A percentile compares a stretch with the other conserved stretches of the same genome.
These are phyloP conservation scores for Graptemys geographica DNA, from an alignment of 2,797 vertebrate genomes.

Conservation along the genomic window DNA sequence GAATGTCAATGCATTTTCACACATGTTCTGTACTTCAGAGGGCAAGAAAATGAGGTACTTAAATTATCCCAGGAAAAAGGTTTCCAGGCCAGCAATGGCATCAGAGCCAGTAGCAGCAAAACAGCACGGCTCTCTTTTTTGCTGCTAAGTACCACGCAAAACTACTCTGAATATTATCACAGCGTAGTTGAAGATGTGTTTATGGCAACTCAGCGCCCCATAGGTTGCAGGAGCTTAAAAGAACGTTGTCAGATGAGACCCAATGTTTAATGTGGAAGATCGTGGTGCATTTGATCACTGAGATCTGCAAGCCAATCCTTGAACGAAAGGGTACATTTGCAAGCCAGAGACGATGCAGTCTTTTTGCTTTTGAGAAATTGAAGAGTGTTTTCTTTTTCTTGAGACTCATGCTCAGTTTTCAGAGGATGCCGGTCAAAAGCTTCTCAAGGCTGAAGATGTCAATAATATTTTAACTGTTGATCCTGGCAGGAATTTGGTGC, in stretches of 20 bases:
- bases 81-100: background rate
- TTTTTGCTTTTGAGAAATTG: background rate
- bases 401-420: background rate
- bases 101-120: background rate
- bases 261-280: background rate
- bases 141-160: background rate
- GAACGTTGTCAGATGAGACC: background rate
- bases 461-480: background rate
- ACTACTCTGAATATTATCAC: background rate
- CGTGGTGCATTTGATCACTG: background rate
- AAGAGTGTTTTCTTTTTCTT: background rate
- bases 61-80: background rate
- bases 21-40: background rate
- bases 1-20: background rate
- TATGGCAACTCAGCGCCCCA: background rate
- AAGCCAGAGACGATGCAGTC: background rate
- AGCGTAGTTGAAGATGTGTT: background rate
- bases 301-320: background rate
- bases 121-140: background rate
- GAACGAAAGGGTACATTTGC: background rate
- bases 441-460: background rate
- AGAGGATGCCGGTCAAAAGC: background rate
- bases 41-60: background rate
- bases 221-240: too few relatives aligned
- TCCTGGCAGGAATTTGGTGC: background rate